phyloP scores from a whole-genome alignment of 2,888 invertebrate genomes.

The Ormyrus nitidulus region DNA sequence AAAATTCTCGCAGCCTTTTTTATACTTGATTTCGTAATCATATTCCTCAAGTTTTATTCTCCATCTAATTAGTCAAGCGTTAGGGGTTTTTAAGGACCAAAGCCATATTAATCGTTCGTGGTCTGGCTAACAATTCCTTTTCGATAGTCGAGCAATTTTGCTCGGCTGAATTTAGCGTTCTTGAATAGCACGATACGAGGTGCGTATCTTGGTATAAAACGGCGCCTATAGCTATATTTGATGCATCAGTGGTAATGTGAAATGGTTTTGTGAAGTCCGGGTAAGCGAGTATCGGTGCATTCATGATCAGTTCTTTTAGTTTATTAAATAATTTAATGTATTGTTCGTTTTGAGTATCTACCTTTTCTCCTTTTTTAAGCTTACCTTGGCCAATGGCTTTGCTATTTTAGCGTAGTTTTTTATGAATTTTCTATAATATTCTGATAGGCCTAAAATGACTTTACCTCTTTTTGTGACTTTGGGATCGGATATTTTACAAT shows the following conservation, averaged over 20 bases:
- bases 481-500: too few species aligned
- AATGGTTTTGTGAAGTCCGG: neutral
- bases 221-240: neutral
- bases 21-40: too few species aligned
- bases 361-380: neutral
- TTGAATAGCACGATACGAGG: neutral
- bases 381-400: neutral
- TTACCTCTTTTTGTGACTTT: too few species aligned
- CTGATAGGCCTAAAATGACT: too few species aligned
- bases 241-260: neutral
- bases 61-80: too few species aligned
- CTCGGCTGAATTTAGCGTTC: constrained; percentile 1
- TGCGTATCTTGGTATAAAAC: neutral
- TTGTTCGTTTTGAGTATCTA: neutral
- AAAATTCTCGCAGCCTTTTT: too few species aligned
- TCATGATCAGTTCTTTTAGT: neutral
- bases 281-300: too few species aligned
- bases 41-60: too few species aligned
- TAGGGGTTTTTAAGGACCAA: too few species aligned
- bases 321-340: neutral
- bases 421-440: neutral
- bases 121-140: too few species aligned
- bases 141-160: constrained; percentile 9
- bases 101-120: too few species aligned
- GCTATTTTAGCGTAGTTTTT: neutral